Conservation (phyloP, 2,888 invertebrate genomes). For the Diarsia dahlii region DNA sequence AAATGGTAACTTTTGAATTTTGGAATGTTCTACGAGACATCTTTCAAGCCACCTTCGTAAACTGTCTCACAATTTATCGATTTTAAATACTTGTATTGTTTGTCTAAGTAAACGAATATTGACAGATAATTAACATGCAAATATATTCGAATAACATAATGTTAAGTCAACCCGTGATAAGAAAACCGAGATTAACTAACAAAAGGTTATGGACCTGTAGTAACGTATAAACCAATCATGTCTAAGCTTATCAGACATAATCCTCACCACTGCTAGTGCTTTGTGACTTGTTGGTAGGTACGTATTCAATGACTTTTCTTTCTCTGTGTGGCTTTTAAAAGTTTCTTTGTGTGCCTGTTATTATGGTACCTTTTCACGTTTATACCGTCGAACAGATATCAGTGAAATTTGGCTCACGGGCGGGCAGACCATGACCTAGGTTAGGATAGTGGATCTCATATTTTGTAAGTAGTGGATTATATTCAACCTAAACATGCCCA, state of each 20-base stretch:
- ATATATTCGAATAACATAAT: constrained; percentile 20
- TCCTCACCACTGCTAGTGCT: neutral
- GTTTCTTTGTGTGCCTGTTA: neutral
- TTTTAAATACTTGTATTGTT: constrained; percentile 8
- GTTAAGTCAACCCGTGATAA: neutral
- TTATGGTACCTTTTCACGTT: neutral
- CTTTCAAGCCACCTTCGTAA: neutral
- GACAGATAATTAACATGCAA: constrained; percentile 25
- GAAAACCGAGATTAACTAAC: neutral
- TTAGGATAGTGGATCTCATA: neutral
- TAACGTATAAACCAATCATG: neutral
- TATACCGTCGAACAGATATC: neutral
- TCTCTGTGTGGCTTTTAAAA: neutral
- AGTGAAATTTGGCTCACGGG: neutral
- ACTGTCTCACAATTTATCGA: constrained; percentile 18
- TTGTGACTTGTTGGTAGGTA: neutral
- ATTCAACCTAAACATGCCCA: neutral
- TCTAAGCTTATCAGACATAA: neutral
- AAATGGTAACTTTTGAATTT: neutral
- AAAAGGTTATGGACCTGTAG: neutral
- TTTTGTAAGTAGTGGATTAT: neutral
- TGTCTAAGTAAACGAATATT: constrained; percentile 19
- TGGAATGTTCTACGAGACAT: neutral
- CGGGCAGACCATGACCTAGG: neutral
- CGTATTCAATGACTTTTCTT: neutral